phyloP scores from a whole-genome alignment of 2,888 invertebrate genomes.

The Andrena haemorrhoa region DNA sequence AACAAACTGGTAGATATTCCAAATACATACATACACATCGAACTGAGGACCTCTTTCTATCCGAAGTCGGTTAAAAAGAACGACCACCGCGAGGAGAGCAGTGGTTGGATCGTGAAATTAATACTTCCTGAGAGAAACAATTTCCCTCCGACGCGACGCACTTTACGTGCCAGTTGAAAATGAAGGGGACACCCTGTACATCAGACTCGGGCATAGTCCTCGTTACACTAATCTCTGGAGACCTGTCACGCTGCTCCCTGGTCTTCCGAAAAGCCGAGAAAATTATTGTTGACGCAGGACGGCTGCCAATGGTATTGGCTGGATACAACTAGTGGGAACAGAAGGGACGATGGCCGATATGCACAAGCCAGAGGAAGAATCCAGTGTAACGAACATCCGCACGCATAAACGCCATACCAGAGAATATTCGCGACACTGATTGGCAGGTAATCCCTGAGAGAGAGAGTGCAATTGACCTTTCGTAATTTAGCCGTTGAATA shows the following conservation, averaged over 20 bases:
- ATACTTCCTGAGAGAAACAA: too few species aligned
- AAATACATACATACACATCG: too few species aligned
- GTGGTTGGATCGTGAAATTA: too few species aligned
- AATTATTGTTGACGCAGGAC: slow-evolving; percentile 67
- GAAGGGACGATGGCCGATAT: slow-evolving; percentile 26
- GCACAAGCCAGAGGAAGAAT: slow-evolving; percentile 60
- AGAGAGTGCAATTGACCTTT: slow-evolving; percentile 58
- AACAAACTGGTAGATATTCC: too few species aligned
- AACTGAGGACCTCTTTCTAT: too few species aligned
- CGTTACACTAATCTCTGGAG: slow-evolving; percentile 52
- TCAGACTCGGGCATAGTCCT: background rate
- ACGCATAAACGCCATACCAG: slow-evolving; percentile 51
- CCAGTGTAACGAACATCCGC: slow-evolving; percentile 39
- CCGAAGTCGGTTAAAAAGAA: too few species aligned
- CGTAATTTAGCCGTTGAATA: slow-evolving; percentile 44
- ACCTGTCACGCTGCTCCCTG: slow-evolving; percentile 54
- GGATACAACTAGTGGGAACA: slow-evolving; percentile 20
- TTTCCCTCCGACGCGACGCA: too few species aligned
- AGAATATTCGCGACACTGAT: slow-evolving; percentile 71
- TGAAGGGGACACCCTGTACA: background rate
- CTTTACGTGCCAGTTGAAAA: too few species aligned
- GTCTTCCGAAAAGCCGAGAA: slow-evolving; percentile 51
- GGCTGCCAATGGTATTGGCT: slow-evolving; percentile 51
- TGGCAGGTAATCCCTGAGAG: slow-evolving; percentile 68
- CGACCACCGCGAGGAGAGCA: too few species aligned